A percentile compares a stretch with the other conserved stretches of the same genome.
Evolutionary conservation across 2,113 vertebrate genomes (phyloP).

Genomic region (Rhabdomys dilectus): DNA sequence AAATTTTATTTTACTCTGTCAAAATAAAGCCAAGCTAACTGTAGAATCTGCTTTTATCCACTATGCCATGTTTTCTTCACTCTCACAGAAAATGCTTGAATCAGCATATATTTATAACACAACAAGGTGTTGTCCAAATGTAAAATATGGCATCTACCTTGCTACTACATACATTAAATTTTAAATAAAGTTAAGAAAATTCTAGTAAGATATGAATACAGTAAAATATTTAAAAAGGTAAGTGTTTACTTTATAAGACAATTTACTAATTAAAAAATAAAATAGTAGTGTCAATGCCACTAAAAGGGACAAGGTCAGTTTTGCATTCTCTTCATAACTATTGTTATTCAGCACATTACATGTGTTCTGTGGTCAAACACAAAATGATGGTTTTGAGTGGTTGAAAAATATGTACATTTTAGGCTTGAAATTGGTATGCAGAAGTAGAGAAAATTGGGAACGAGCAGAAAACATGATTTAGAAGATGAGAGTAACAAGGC

Average conservation of each 20-base stretch:
- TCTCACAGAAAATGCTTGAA: background rate
- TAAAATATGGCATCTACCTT: background rate
- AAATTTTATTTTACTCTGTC: background rate
- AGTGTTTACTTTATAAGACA: background rate
- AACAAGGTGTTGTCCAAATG: background rate
- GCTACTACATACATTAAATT: background rate
- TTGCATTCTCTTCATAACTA: background rate
- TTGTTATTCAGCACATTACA: background rate
- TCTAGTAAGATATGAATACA: slow-evolving; percentile 6
- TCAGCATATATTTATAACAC: background rate
- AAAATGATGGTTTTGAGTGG: background rate
- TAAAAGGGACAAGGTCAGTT: background rate
- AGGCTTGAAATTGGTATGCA: background rate
- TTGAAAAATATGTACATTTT: background rate
- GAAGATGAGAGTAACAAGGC: background rate
- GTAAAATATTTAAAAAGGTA: background rate
- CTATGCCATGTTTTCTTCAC: background rate
- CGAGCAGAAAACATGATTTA: background rate
- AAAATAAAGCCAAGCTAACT: background rate
- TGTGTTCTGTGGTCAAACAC: background rate
- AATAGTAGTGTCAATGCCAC: background rate
- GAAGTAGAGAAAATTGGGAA: background rate
- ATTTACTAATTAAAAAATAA: background rate
- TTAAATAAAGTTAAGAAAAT: background rate
- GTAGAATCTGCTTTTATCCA: background rate